These are phyloP conservation scores for Aphis gossypii DNA, from an alignment of 1,140 invertebrate species.

Conservation along the genomic window DNA sequence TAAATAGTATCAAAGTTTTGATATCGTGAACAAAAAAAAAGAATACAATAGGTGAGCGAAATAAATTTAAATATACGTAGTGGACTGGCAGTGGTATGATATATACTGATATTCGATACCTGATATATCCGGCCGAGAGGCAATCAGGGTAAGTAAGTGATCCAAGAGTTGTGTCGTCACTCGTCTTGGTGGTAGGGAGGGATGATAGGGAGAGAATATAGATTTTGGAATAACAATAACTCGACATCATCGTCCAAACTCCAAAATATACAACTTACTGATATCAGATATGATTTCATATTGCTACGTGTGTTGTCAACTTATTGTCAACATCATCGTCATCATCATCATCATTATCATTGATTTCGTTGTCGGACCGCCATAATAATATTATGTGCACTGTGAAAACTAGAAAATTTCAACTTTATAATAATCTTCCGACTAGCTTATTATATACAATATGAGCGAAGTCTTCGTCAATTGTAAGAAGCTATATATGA, in stretches of 20 bases:
- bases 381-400: too few species aligned
- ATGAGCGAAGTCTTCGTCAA: neutral
- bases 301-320: neutral
- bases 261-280: too few species aligned
- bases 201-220: neutral
- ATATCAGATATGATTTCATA: neutral
- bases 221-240: neutral
- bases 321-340: neutral
- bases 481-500: neutral
- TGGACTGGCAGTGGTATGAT: neutral
- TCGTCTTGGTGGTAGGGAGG: too few species aligned
- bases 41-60: neutral
- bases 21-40: neutral
- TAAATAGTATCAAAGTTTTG: neutral
- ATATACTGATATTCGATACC: neutral
- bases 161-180: neutral
- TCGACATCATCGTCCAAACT: neutral
- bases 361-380: too few species aligned
- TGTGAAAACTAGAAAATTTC: neutral
- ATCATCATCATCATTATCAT: neutral
- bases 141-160: neutral
- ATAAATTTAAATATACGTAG: neutral
- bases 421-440: neutral
- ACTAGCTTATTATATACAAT: neutral
- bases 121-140: neutral